These are phyloP conservation scores for Cydia strobilella DNA, from an alignment of 1,140 invertebrate species.

Conservation along the genomic window DNA sequence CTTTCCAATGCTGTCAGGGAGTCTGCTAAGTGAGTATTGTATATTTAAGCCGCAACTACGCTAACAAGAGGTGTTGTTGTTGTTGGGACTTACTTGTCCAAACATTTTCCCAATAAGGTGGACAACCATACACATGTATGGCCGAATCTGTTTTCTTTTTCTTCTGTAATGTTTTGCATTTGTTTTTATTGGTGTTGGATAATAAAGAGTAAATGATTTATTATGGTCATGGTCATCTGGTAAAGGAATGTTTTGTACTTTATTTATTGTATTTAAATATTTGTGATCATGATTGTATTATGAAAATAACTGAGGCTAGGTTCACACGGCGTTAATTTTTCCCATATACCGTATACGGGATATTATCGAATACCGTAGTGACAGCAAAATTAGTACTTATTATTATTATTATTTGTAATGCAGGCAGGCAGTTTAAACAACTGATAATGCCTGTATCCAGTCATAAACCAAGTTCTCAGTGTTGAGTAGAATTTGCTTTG, in stretches of 20 bases:
- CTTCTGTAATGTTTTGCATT: not conserved
- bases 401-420: too few relatives aligned
- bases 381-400: too few relatives aligned
- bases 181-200: not conserved
- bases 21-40: slow-evolving; percentile 75
- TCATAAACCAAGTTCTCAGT: too few relatives aligned
- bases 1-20: slow-evolving; percentile 73
- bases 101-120: slow-evolving; percentile 17
- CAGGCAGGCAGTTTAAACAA: too few relatives aligned
- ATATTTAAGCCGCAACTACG: slow-evolving; percentile 21
- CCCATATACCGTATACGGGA: too few relatives aligned
- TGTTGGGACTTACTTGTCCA: slow-evolving; percentile 20
- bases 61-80: slow-evolving; percentile 21
- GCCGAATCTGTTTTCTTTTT: not conserved
- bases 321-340: too few relatives aligned
- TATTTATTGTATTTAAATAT: not conserved
- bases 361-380: too few relatives aligned
- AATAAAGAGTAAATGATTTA: too few relatives aligned
- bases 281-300: not conserved
- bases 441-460: too few relatives aligned
- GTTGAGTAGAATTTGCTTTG: too few relatives aligned
- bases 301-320: not conserved
- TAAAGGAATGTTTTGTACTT: not conserved
- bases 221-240: not conserved
- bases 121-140: slow-evolving; percentile 3